A percentile compares a stretch with the other conserved stretches of the same genome.
phyloP scores from a whole-genome alignment of 2,113 vertebrate genomes.

The Propithecus coquereli region DNA sequence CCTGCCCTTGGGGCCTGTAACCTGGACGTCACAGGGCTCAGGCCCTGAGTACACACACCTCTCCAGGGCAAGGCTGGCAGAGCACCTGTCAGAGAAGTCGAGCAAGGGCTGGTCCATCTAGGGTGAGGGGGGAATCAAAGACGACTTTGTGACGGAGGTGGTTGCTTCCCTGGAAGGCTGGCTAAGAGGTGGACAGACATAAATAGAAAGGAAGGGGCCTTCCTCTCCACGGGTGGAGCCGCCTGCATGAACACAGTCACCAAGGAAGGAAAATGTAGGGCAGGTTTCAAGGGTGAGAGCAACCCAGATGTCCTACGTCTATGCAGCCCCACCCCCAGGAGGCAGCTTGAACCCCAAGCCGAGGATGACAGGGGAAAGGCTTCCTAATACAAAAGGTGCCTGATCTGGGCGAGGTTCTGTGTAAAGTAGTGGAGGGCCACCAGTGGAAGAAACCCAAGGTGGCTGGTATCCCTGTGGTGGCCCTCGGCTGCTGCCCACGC shows the following conservation, averaged over 20 bases:
- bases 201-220: not conserved
- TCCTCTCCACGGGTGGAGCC: not conserved
- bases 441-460: not conserved
- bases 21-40: not conserved
- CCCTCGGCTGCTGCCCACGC: not conserved
- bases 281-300: not conserved
- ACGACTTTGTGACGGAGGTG: not conserved
- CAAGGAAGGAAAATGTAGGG: not conserved
- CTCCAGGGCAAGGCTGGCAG: not conserved
- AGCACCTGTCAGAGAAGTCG: not conserved
- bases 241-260: not conserved
- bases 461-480: not conserved
- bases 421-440: not conserved
- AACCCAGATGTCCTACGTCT: not conserved
- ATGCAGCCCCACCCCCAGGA: not conserved
- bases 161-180: not conserved
- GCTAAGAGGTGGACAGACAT: not conserved
- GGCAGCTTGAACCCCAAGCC: not conserved
- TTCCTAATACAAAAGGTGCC: not conserved
- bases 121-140: not conserved
- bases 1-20: not conserved
- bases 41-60: not conserved
- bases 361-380: not conserved
- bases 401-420: not conserved
- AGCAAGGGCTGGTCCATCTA: not conserved